Evolutionary conservation across 2,888 invertebrate genomes (phyloP), one percentile per base, ranked within the genome.

Genomic region (Listrodromus nycthemerus): DNA sequence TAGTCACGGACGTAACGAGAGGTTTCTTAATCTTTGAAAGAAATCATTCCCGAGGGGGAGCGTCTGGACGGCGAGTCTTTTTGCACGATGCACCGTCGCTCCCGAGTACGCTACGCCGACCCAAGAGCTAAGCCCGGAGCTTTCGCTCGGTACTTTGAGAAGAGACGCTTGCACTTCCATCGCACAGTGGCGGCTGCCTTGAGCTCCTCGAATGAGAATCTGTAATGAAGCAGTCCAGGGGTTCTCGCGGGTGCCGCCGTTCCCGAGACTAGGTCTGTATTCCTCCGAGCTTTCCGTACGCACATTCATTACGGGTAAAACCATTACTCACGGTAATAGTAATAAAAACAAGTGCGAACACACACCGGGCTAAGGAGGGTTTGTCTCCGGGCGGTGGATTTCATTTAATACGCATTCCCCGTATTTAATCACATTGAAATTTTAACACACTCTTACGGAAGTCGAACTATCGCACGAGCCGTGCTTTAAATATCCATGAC

Each of bases 141-240:
- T 76, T 84, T 77, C 27, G 61, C 80, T 16, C 37, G 19, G 74
- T 33, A 63, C 63, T 50, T 48, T 63, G 21, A 55, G 73, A 5
- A 55, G 50, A 37, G 65, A 24, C 21, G 61, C 80, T 73, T 41
- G 66, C 76, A 30, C 75, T 37, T 63, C 70, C 41, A 52, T 81
- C 30, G 55, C 55, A 75, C 27, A 79, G 73, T 55, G 27, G 58
- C 50, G 67, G 69, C 74, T 41, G 45, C 65, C 75, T 33, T 41
- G 80, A 82, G 75, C 70, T 48, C 66, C 50, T 71, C 80, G 74
- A 85, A 83, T 85, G 74, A 74, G 82, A 85, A 85, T 83, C 75
- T 66, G 30, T 85, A 77, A 85, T 83, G 82, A 80, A 77, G 76
- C 48, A 48, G 55, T 66, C 69, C 61, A 66, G 73, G 70, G 45